Conservation (phyloP, 1,140 invertebrate species). For the Meloidogyne floridensis region DNA sequence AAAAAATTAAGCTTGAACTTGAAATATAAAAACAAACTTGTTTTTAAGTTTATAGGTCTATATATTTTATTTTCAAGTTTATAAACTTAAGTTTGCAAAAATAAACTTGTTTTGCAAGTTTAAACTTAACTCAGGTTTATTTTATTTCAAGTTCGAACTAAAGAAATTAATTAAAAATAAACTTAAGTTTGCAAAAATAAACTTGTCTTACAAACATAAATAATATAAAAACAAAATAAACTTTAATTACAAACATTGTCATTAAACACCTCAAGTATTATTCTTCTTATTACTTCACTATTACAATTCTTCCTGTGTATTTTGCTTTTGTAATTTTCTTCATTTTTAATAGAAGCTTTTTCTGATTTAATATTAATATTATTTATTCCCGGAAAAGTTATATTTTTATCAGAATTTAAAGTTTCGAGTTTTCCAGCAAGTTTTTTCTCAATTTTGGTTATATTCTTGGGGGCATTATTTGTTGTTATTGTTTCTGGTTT, state of each 20-base stretch:
- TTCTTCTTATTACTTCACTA: neutral
- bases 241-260: neutral
- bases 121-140: too few relatives aligned
- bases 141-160: too few relatives aligned
- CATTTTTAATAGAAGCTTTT: neutral
- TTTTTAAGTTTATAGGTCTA: too few relatives aligned
- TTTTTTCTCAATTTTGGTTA: neutral
- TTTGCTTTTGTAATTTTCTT: neutral
- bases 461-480: neutral
- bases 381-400: neutral
- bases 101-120: neutral
- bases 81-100: neutral
- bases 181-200: neutral
- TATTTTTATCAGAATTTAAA: neutral
- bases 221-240: neutral
- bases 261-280: constrained; percentile 2
- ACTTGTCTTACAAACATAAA: neutral
- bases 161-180: neutral
- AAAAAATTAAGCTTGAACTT: neutral
- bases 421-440: neutral
- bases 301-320: neutral
- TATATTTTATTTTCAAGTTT: too few relatives aligned
- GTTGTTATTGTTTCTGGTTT: neutral
- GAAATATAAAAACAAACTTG: neutral
- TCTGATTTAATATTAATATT: neutral